phyloP scores from a whole-genome alignment of 1,140 invertebrate genomes.

The Pseudomyrmex gracilis region DNA sequence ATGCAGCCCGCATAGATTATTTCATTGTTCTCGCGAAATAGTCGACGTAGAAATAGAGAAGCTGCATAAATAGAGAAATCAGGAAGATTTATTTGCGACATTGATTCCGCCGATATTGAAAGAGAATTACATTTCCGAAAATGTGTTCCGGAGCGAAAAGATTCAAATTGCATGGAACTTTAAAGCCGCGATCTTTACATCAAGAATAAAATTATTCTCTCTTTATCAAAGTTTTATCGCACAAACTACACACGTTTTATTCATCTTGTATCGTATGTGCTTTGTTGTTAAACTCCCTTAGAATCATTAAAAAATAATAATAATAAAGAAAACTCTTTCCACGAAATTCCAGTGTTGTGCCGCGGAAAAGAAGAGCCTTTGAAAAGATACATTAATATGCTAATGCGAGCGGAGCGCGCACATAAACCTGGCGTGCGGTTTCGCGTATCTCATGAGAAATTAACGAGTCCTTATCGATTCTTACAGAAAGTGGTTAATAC shows the following conservation, averaged over 20 bases:
- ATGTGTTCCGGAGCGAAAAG: too few relatives aligned
- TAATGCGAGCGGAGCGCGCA: constrained; percentile 10
- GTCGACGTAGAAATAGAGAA: background rate
- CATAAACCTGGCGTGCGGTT: constrained; percentile 9
- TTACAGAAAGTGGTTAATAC: background rate
- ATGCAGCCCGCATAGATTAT: constrained; percentile 36
- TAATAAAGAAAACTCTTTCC: background rate
- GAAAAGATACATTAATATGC: constrained; percentile 38
- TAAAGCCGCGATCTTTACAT: background rate
- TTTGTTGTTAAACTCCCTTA: too few relatives aligned
- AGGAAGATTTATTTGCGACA: constrained; percentile 6
- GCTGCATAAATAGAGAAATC: constrained; percentile 13
- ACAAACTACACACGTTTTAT: too few relatives aligned
- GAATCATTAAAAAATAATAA: too few relatives aligned
- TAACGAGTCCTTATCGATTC: constrained; percentile 45
- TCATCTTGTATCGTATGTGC: background rate
- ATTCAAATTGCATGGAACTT: background rate
- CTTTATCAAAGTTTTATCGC: too few relatives aligned
- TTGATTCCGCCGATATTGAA: background rate
- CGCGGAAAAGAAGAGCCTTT: background rate
- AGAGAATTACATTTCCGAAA: background rate
- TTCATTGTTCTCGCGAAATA: constrained; percentile 12
- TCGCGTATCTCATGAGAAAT: constrained; percentile 14
- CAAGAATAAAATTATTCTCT: constrained; percentile 6
- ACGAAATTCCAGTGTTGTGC: background rate